Evolutionary conservation across 1,140 invertebrate species (phyloP).

Genomic region (Bradysia coprophila): DNA sequence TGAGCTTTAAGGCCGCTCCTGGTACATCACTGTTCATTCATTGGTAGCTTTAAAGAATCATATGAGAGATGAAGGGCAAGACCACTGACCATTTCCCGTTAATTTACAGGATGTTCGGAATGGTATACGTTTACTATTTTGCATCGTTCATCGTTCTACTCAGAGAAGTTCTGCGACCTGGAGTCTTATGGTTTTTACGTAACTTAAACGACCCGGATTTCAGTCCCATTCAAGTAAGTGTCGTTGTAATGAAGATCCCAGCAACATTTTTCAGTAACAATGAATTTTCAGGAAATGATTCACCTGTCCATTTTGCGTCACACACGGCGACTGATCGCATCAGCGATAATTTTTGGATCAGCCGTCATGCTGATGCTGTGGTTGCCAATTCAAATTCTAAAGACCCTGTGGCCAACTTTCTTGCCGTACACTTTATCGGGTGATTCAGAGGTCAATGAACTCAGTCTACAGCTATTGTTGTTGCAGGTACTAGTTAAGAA

Average conservation of each 20-base stretch:
- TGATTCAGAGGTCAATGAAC: conserved; percentile 70
- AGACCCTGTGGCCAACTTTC: conserved; percentile 65
- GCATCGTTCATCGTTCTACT: conserved; percentile 90
- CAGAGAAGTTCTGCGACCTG: conserved; percentile 84
- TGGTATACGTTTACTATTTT: conserved; percentile 99
- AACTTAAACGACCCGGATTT: conserved; percentile 99
- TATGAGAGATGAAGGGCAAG: too few species aligned
- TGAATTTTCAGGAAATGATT: conserved; percentile 70
- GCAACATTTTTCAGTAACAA: not conserved
- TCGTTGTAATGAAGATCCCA: too few species aligned
- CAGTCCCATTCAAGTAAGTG: conserved; percentile 82
- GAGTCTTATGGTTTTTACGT: conserved; percentile 89
- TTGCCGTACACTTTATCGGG: conserved; percentile 82
- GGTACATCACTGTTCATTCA: conserved; percentile 96
- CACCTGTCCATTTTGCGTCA: conserved; percentile 87
- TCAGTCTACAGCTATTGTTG: conserved; percentile 82
- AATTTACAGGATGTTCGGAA: too few species aligned
- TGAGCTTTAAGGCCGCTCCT: conserved; percentile 72
- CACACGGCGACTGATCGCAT: conserved; percentile 72
- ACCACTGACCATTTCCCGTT: too few species aligned
- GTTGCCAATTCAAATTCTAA: conserved; percentile 81
- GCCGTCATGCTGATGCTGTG: conserved; percentile 91
- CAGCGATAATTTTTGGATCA: conserved; percentile 90
- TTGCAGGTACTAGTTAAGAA: conserved; percentile 55
- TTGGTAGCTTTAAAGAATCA: too few species aligned